phyloP scores from a whole-genome alignment of 2,113 vertebrate species.

The Thomomys bottae region DNA sequence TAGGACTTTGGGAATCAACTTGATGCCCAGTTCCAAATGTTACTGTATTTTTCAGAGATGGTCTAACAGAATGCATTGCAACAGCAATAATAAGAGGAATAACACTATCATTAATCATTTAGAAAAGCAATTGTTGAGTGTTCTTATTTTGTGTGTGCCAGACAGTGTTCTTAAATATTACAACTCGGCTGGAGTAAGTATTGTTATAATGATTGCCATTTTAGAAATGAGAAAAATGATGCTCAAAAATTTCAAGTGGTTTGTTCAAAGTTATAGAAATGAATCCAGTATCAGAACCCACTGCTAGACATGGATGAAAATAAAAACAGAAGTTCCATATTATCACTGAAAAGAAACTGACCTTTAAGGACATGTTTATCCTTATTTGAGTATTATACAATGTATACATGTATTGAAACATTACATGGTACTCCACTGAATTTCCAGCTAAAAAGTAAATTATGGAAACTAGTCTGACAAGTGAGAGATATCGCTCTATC shows the following conservation, averaged over 20 bases:
- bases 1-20: background rate
- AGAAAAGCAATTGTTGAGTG: background rate
- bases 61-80: constrained; percentile 41
- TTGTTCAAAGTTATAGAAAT: constrained; percentile 44
- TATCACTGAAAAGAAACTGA: constrained; percentile 14
- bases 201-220: background rate
- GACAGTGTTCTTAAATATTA: background rate
- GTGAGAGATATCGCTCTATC: background rate
- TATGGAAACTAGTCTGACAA: constrained; percentile 15
- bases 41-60: constrained; percentile 18
- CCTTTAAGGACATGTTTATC: background rate
- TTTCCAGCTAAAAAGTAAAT: background rate
- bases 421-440: background rate
- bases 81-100: background rate
- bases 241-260: constrained; percentile 41
- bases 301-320: no score
- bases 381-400: background rate
- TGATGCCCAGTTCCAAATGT: background rate
- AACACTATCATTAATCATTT: constrained; percentile 1
- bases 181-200: background rate
- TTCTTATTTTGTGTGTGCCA: background rate
- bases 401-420: background rate
- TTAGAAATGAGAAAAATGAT: constrained; percentile 46
- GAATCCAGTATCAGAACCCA: constrained; percentile 2
- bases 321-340: background rate